phyloP scores from a whole-genome alignment of 2,888 invertebrate species.

The Amphipyra tragopoginis region DNA sequence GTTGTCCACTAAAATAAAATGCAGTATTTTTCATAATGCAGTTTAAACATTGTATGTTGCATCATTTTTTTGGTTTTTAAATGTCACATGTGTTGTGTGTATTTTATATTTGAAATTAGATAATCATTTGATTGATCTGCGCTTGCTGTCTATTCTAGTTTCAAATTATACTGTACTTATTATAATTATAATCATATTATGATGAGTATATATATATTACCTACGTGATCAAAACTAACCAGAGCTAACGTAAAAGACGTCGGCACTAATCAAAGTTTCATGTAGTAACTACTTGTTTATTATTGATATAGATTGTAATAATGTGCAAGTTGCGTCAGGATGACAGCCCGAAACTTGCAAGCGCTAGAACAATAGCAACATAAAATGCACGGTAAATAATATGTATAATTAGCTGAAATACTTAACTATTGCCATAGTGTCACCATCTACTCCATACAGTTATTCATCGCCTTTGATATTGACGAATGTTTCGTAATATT shows the following conservation, averaged over 20 bases:
- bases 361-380: slow-evolving; percentile 1
- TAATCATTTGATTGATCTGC: not conserved
- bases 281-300: slow-evolving; percentile 10
- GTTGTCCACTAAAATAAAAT: slow-evolving; percentile 36
- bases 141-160: slow-evolving; percentile 12
- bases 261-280: not conserved
- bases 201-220: slow-evolving; percentile 14
- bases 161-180: slow-evolving; percentile 38
- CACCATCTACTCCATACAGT: slow-evolving; percentile 5
- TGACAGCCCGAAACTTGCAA: slow-evolving; percentile 1
- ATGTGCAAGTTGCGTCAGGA: slow-evolving; percentile 12
- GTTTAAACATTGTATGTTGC: slow-evolving; percentile 30
- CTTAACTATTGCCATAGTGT: not conserved
- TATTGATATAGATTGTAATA: slow-evolving; percentile 27
- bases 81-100: slow-evolving; percentile 7
- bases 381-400: slow-evolving; percentile 15
- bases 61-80: slow-evolving; percentile 18
- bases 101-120: not conserved
- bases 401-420: not conserved
- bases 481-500: too few species aligned
- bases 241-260: slow-evolving; percentile 1
- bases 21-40: slow-evolving; percentile 23
- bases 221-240: slow-evolving; percentile 19
- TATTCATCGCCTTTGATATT: too few species aligned
- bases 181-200: slow-evolving; percentile 19